Evolutionary conservation across 2,113 vertebrate genomes (phyloP).

Genomic region (Hyaena hyaena): DNA sequence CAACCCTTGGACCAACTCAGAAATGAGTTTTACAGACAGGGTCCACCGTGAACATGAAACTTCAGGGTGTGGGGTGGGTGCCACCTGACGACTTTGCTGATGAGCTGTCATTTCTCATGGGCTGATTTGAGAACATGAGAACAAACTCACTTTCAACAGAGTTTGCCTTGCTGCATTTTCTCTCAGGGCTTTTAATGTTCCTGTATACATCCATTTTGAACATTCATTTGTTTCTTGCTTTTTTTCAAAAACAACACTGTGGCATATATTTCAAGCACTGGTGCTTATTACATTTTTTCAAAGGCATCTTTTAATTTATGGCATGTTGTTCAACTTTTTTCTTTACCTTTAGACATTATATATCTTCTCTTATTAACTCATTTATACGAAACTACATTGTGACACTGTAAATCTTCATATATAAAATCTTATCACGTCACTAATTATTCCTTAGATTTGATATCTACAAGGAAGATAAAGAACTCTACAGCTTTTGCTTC

Average conservation of each 20-base stretch:
- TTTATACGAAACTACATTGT: not conserved
- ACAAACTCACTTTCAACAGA: not conserved
- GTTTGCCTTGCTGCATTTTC: not conserved
- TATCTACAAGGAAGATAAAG: not conserved
- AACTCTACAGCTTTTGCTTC: not conserved
- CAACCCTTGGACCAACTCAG: too few relatives aligned
- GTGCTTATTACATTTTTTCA: not conserved
- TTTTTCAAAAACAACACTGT: not conserved
- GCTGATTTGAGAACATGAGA: not conserved
- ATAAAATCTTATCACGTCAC: not conserved
- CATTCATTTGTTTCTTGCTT: not conserved
- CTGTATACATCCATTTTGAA: not conserved
- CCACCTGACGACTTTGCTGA: not conserved
- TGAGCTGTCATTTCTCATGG: not conserved
- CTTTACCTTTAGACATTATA: not conserved
- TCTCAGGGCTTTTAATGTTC: not conserved
- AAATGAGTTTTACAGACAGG: not conserved
- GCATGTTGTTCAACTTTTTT: not conserved
- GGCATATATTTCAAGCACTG: not conserved
- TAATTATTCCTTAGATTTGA: not conserved
- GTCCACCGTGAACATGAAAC: not conserved
- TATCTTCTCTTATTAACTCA: not conserved
- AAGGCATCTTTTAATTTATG: not conserved
- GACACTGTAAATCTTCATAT: not conserved
- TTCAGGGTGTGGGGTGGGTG: not conserved